Conservation (phyloP, 2,888 invertebrate species). For the Xestia ashworthii region DNA sequence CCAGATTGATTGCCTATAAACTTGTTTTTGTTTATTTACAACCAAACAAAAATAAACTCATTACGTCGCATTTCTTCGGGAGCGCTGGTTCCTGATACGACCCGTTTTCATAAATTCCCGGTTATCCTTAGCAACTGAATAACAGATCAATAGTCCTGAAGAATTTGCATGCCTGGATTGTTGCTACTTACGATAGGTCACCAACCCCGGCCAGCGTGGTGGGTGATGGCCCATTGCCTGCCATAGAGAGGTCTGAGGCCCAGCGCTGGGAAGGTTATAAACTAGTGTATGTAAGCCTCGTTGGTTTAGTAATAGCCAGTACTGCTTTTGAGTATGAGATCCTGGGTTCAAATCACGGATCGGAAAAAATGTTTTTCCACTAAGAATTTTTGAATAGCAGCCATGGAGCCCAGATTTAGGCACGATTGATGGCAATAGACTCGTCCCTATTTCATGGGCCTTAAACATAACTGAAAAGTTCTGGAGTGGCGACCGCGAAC, state of each 20-base stretch:
- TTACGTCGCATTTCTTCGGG: conserved; percentile 27
- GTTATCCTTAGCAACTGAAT: conserved; percentile 49
- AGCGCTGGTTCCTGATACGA: conserved; percentile 53
- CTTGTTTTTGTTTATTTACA: conserved; percentile 19
- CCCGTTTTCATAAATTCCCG: conserved; percentile 45
- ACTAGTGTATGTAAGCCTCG: background rate
- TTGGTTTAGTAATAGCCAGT: background rate
- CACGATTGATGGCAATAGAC: background rate
- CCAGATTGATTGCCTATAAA: conserved; percentile 33
- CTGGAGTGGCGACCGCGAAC: too few relatives aligned
- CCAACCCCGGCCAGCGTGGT: background rate
- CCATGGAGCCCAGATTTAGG: too few relatives aligned
- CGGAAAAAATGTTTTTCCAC: background rate
- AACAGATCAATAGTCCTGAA: conserved; percentile 53
- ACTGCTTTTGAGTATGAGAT: background rate
- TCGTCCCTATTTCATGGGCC: background rate
- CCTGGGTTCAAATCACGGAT: background rate
- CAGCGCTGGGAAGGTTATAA: background rate
- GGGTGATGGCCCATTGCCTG: background rate
- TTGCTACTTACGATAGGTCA: conserved; percentile 13
- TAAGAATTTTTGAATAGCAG: background rate
- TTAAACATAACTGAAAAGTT: too few relatives aligned
- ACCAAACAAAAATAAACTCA: conserved; percentile 3
- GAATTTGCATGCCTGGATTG: conserved; percentile 41
- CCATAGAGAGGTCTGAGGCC: background rate